phyloP scores from a whole-genome alignment of 2,797 vertebrate genomes.

The Acrossocheilus wenchowensis region DNA sequence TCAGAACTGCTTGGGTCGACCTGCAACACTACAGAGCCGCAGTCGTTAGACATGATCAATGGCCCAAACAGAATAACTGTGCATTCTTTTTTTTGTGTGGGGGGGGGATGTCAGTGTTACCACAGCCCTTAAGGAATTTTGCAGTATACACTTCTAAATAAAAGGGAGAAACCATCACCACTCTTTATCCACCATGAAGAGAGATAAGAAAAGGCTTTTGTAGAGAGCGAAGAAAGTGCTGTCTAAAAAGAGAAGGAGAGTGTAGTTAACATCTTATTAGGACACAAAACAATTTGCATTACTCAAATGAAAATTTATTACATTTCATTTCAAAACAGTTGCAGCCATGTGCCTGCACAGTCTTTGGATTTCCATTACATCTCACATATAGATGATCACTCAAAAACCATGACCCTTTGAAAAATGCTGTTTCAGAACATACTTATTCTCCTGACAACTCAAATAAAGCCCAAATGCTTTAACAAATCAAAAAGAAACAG shows the following conservation, averaged over 20 bases:
- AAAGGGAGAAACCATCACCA: slow-evolving; percentile 64
- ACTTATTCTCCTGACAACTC: slow-evolving; percentile 4
- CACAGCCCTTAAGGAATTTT: slow-evolving; percentile 4
- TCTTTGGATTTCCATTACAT: slow-evolving; percentile 52
- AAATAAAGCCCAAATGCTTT: slow-evolving; percentile 31
- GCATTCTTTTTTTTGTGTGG: background rate
- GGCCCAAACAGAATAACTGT: background rate
- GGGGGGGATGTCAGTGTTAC: background rate
- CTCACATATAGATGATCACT: slow-evolving; percentile 58
- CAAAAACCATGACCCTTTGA: slow-evolving; percentile 60
- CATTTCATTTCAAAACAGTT: slow-evolving; percentile 70
- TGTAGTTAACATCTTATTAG: slow-evolving; percentile 79
- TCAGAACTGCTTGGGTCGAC: slow-evolving; percentile 40
- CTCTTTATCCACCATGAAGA: slow-evolving; percentile 80
- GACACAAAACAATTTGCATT: slow-evolving; percentile 69
- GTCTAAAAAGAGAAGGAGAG: slow-evolving; percentile 80
- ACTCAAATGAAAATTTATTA: slow-evolving; percentile 68
- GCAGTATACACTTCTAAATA: background rate
- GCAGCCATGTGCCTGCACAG: slow-evolving; percentile 65
- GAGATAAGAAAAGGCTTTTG: slow-evolving; percentile 75
- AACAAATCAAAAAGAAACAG: slow-evolving; percentile 22
- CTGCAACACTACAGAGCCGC: background rate
- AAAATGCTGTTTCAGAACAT: slow-evolving; percentile 59
- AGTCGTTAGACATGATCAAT: background rate
- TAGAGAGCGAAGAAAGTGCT: slow-evolving; percentile 79